These are phyloP conservation scores for Centrocercus urophasianus DNA, from an alignment of 2,113 vertebrate species.

Conservation along the genomic window DNA sequence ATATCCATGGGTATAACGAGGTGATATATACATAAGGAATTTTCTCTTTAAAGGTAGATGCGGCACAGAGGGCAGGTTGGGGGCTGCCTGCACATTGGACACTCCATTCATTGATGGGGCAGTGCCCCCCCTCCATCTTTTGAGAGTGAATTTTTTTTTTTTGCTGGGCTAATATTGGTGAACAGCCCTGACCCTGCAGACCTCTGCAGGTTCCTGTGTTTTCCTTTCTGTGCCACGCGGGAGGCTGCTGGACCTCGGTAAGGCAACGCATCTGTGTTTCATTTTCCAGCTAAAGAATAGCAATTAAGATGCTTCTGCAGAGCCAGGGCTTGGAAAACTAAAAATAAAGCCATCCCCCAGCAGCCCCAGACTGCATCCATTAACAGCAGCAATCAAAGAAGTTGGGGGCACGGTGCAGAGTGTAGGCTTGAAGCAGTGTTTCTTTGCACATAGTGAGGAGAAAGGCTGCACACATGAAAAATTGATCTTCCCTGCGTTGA, in stretches of 20 bases:
- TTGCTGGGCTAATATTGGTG: too few relatives aligned
- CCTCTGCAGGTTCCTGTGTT: not conserved
- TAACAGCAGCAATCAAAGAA: not conserved
- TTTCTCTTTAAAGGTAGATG: too few relatives aligned
- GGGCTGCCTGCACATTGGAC: too few relatives aligned
- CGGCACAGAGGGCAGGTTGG: too few relatives aligned
- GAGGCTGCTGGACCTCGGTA: not conserved
- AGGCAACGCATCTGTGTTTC: slow-evolving; percentile 62
- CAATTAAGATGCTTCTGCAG: slow-evolving; percentile 58
- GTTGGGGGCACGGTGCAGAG: not conserved
- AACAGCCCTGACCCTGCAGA: not conserved
- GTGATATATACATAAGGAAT: not conserved
- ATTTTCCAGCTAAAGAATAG: slow-evolving; percentile 59
- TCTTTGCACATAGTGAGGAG: not conserved
- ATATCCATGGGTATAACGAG: not conserved
- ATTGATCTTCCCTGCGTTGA: not conserved
- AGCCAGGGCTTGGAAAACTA: slow-evolving; percentile 54
- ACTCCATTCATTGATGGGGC: too few relatives aligned
- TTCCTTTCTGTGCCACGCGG: not conserved
- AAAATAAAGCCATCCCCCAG: slow-evolving; percentile 49
- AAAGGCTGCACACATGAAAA: not conserved
- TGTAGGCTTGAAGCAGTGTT: not conserved
- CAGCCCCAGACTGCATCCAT: not conserved
- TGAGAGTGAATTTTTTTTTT: too few relatives aligned
- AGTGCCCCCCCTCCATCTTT: too few relatives aligned